phyloP scores from a whole-genome alignment of 2,113 vertebrate genomes.

The Herpetotheres cachinnans region DNA sequence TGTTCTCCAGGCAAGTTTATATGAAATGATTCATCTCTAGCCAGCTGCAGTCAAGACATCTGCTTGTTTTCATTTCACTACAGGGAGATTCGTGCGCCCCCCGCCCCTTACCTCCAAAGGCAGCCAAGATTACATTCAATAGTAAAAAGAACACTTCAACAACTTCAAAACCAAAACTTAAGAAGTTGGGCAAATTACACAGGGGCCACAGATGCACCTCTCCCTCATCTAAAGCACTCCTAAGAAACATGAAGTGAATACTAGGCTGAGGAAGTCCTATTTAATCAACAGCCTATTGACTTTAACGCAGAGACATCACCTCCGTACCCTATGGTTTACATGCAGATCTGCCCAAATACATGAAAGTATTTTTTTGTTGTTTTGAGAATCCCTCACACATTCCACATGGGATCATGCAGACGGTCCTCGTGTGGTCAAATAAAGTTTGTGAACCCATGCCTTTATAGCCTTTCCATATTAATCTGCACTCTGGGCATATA shows the following conservation, averaged over 20 bases:
- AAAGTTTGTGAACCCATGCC: slow-evolving; percentile 58
- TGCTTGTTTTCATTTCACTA: slow-evolving; percentile 58
- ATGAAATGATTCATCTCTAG: slow-evolving; percentile 51
- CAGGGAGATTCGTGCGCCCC: not conserved
- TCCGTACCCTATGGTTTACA: not conserved
- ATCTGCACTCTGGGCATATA: slow-evolving; percentile 52
- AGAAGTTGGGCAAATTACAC: not conserved
- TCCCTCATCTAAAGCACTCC: not conserved
- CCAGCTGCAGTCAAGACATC: slow-evolving; percentile 61
- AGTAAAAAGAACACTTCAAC: not conserved
- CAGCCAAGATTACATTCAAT: not conserved
- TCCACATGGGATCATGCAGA: slow-evolving; percentile 28
- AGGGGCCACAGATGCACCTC: not conserved
- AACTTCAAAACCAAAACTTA: not conserved
- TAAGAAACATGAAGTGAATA: not conserved
- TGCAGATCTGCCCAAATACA: not conserved
- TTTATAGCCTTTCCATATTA: slow-evolving; percentile 59
- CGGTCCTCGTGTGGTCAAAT: slow-evolving; percentile 18
- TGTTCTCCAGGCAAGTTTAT: slow-evolving; percentile 50
- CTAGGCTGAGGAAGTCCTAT: not conserved
- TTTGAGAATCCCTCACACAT: slow-evolving; percentile 33
- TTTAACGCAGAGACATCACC: not conserved
- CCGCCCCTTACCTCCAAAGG: not conserved
- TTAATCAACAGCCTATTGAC: not conserved
- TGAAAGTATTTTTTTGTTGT: slow-evolving; percentile 36